Evolutionary conservation across 2,113 vertebrate genomes (phyloP).

Genomic region (Recurvirostra avosetta): DNA sequence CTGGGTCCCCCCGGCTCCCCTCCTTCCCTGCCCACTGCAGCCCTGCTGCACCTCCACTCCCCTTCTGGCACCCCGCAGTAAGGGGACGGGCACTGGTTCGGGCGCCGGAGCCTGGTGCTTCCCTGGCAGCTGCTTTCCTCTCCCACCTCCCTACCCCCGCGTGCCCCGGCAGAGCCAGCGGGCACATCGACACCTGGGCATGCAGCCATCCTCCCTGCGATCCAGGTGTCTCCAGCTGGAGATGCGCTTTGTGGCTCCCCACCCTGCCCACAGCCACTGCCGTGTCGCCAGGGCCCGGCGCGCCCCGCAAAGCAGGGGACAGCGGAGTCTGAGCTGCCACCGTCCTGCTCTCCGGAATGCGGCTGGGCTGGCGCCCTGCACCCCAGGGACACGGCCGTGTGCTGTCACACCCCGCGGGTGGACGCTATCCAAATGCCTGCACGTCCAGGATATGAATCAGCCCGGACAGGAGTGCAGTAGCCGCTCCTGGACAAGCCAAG

Average conservation of each 20-base stretch:
- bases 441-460: conserved; percentile 53
- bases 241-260: not conserved
- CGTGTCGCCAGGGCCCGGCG: not conserved
- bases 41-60: not conserved
- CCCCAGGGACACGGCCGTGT: not conserved
- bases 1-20: not conserved
- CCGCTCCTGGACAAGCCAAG: not conserved
- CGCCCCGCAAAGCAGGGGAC: not conserved
- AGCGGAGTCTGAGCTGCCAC: not conserved
- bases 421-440: not conserved
- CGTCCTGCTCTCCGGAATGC: fast-evolving
- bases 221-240: not conserved
- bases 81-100: fast-evolving
- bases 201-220: not conserved
- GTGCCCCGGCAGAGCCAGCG: not conserved
- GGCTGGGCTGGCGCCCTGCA: not conserved
- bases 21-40: not conserved
- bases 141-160: fast-evolving
- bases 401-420: not conserved
- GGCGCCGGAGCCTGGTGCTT: not conserved
- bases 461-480: not conserved
- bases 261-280: not conserved
- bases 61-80: fast-evolving
- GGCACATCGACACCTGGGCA: not conserved
- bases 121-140: not conserved